Evolutionary conservation across 2,113 vertebrate genomes (phyloP).

Genomic region (Ageneiosus marmoratus): DNA sequence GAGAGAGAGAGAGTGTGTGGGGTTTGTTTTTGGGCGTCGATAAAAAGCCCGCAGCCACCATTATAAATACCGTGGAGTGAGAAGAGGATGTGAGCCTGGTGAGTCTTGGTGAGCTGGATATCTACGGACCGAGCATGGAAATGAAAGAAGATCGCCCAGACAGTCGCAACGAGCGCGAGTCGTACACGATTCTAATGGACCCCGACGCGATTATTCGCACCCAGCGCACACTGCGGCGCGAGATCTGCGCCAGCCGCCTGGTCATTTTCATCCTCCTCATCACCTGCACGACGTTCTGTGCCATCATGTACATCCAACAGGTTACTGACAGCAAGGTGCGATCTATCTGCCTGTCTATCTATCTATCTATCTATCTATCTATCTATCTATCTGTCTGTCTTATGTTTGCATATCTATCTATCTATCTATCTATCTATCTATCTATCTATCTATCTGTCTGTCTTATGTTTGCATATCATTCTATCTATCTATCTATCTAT

Average conservation of each 20-base stretch:
- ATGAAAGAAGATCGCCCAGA: neutral
- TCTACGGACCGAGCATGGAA: neutral
- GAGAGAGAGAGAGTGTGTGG: neutral
- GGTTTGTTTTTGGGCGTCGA: slow-evolving; percentile 40
- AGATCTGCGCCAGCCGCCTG: slow-evolving; percentile 17
- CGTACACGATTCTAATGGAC: neutral
- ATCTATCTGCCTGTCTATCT: neutral
- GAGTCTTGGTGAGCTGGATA: neutral
- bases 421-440: no score
- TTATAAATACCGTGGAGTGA: neutral
- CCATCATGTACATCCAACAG: neutral
- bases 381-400: neutral
- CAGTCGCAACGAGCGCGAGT: neutral
- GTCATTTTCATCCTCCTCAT: neutral
- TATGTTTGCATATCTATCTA: no score
- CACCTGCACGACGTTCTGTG: neutral
- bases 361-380: neutral
- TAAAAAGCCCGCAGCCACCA: neutral
- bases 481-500: neutral
- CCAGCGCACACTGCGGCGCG: neutral
- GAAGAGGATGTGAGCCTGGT: neutral
- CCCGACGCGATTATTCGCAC: neutral
- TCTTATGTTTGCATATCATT: no score
- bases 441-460: no score
- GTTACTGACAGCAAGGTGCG: neutral